Conservation (phyloP, 2,888 invertebrate genomes). For the Epiblema foenella region DNA sequence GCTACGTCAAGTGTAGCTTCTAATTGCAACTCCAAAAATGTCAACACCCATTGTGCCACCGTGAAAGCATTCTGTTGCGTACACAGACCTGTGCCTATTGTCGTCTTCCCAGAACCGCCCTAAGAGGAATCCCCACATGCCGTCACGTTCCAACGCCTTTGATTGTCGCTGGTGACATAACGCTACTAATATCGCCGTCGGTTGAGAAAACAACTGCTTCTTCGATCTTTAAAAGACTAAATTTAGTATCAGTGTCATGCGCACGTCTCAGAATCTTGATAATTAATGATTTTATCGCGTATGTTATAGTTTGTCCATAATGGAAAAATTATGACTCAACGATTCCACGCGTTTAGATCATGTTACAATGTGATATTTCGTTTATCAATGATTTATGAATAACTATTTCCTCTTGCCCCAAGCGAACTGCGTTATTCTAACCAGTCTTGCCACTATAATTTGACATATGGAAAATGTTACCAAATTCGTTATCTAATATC, state of each 20-base stretch:
- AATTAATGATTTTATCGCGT: not conserved
- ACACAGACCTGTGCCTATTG: constrained; percentile 30
- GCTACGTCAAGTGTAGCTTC: not conserved
- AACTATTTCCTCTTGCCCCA: not conserved
- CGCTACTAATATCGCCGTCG: not conserved
- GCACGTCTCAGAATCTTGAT: no score
- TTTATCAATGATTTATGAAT: constrained; percentile 14
- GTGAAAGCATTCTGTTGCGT: constrained; percentile 13
- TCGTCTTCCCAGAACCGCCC: constrained; percentile 25
- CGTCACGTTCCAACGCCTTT: constrained; percentile 31
- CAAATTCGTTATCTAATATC: not conserved
- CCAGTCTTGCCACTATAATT: not conserved
- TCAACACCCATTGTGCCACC: constrained; percentile 16
- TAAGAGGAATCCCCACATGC: constrained; percentile 40
- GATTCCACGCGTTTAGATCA: not conserved
- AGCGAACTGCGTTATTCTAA: not conserved
- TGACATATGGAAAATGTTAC: not conserved
- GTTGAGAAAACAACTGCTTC: not conserved
- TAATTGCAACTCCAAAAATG: not conserved
- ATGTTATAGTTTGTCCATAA: not conserved
- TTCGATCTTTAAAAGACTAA: not conserved
- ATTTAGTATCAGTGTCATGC: no score
- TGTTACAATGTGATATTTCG: not conserved
- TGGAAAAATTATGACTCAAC: not conserved
- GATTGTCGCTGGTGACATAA: constrained; percentile 19